Base-by-base conservation (phyloP, 1,140 invertebrate genomes). In the Musca domestica region DNA sequence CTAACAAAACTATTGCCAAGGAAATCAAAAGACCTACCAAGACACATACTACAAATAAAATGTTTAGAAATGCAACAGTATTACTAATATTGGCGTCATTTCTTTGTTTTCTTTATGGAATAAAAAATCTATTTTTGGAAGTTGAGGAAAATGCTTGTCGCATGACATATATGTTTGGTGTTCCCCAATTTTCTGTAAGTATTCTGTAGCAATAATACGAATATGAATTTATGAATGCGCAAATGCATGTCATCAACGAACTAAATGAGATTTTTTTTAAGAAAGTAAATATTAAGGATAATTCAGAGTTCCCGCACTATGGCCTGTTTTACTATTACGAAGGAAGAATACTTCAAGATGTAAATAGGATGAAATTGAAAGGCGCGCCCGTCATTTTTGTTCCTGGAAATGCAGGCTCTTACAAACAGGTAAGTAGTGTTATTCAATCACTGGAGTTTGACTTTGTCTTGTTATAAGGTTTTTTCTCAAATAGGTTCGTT, bases 341-440 rank as follows among this genome's bases (percentile, higher is more conserved):
- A 85, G 95, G 94, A 69, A 80, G 86, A 71, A 84, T 88, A 52
- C 90, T 89, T 25, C 85, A 90, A 73, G 86, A 84, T 73, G 82
- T 89, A n/a, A 83, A 90, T 81, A 86, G 87, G 76, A 88, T 89
- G 85, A 83, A 90, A 77, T 91, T 95, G 83, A 84, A 85, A 73
- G 95, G 95, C 5, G 90, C 96, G 56, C 95, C 95, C 20, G 93
- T 97, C 1, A 84, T 98, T 51, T 98, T 96, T 83, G 87, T 98
- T 67, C 95, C 94, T 56, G 95, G 95, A 48, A 96, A 96, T 86
- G 90, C 89, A 71, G 95, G 95, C 2, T 97, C 95, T 48, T 89
- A 94, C 74, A 93, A 92, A 80, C 94, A 96, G 90, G 90, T 81
- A 17, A 67, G 89, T n/a, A 67, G 89, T 90, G 75, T 69, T 74